Base-by-base conservation (phyloP, 2,888 invertebrate species). In the Dynastes maya region DNA sequence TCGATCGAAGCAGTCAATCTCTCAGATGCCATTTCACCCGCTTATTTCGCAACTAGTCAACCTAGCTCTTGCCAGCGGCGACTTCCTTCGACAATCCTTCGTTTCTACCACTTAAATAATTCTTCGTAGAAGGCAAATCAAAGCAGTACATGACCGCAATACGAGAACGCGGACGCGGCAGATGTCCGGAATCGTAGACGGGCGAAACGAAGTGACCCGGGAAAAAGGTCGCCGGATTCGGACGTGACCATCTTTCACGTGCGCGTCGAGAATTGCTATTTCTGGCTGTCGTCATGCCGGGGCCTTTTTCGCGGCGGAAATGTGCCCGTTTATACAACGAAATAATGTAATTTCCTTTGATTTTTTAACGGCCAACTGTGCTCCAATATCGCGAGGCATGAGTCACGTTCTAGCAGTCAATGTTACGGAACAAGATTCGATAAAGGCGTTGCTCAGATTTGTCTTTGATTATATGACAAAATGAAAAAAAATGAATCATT, bases 111-210 rank as follows among this genome's bases (percentile, higher is more conserved):
- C 72, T 72, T 58, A 58, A 72, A 72, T 58, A 58, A 72, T 72
- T 72, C 72, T 58, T 40, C 72, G 72, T 72, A 58, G 58, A 5
- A 58, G 58, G 72, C 72, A 72, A 72, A 72, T 67, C 68, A 68
- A 68, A 77, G 27, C 22, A 1, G 70, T 55, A 65, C 79, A 76
- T 70, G 79, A 71, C 67, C 68, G 63, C 80, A 76, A 80, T 80
- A 72, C 75, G 58, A 53, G 72, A 76, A 55, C 53, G 51, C 58
- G 55, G 55, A 40, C 55, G 55, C 55, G 45, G 37, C 55, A 78
- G 80, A 78, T 78, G 79, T 70, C 80, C 27, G 75, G 45, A 75
- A 80, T 78, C 77, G 78, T 68, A 78, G 64, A 22, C n/a, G 22
- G 45, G 45, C 32, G 5, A 58, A 65, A 80, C 75, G 75, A 78